phyloP scores from a whole-genome alignment of 2,797 vertebrate species.

The Anguilla pacifica region DNA sequence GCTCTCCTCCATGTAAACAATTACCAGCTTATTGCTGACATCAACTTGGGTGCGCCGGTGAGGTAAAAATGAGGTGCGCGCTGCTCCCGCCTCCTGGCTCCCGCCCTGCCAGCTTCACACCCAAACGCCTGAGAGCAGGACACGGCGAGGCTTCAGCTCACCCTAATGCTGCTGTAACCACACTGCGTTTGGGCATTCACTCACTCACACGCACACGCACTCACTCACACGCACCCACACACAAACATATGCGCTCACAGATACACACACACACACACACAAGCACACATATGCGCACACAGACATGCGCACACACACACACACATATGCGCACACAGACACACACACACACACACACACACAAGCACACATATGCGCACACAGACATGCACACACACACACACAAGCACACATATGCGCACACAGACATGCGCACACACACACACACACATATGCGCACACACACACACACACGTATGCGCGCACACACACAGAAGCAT shows the following conservation, averaged over 20 bases:
- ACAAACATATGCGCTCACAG: slow-evolving; percentile 5
- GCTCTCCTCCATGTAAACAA: slow-evolving; percentile 45
- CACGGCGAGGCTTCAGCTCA: neutral
- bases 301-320: neutral
- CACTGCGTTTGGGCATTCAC: neutral
- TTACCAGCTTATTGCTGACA: slow-evolving; percentile 47
- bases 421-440: neutral
- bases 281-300: neutral
- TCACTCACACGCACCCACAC: slow-evolving; percentile 33
- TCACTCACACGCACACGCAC: slow-evolving; percentile 6
- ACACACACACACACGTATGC: slow-evolving; percentile 39
- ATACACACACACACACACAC: slow-evolving; percentile 39
- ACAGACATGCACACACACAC: slow-evolving; percentile 28
- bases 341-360: slow-evolving; percentile 1
- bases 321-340: slow-evolving; percentile 10
- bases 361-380: slow-evolving; percentile 6
- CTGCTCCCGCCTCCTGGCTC: neutral
- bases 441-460: slow-evolving; percentile 17
- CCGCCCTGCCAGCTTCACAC: neutral
- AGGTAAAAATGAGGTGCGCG: slow-evolving; percentile 36
- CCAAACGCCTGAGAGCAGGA: neutral
- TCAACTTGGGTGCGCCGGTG: slow-evolving; percentile 40
- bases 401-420: slow-evolving; percentile 8
- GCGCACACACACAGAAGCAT: neutral
- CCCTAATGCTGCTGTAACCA: neutral